Base-by-base conservation (phyloP, 37 sponge, comb jelly and placozoan species). In the Halichondria panicea region DNA sequence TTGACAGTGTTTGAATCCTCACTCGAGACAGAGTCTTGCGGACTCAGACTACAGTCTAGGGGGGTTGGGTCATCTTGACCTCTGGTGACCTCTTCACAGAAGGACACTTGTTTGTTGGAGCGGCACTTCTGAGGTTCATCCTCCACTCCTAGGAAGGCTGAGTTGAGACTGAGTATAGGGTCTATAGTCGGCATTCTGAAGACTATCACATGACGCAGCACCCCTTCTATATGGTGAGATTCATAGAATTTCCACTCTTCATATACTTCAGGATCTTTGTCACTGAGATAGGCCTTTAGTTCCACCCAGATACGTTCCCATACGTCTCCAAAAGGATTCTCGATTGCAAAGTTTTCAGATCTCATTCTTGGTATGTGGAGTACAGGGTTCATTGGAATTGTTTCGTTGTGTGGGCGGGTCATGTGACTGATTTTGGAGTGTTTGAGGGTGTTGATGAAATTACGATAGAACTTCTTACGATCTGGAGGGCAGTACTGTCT, bases 401-500 rank as follows among this genome's bases (percentile, higher is more conserved):
- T n/a, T 4, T 76, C 76, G 2, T 64, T 30, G 2, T 52, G 28
- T 22, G 8, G 44, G 12, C 58, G 4, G 28, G 54, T 4, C 3
- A 9, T 35, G 32, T 38, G 7, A 11, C 38, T 73, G 55, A 82
- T 73, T 7, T 74, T 67, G 39, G 48, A 45, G 43, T 63, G 31
- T 42, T 77, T 71, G 36, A 85, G 50, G 30, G 78, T 34, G 19
- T 66, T 71, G 38, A 65, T 34, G 56, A 86, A 74, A 25, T 56
- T 28, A 0, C 80, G 67, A 54, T 78, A 86, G 56, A 86, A 86
- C 68, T 78, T 66, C 53, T 86, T 86, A 0, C 86, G 33, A 4
- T 86, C 86, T 0, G 80, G 80, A 15, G 80, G 74, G 31, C 86
- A 86, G 65, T n/a, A n/a, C n/a, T n/a, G n/a, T n/a, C n/a, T n/a